Evolutionary conservation across 2,888 invertebrate genomes (phyloP).

Genomic region (Electrophaes corylata): DNA sequence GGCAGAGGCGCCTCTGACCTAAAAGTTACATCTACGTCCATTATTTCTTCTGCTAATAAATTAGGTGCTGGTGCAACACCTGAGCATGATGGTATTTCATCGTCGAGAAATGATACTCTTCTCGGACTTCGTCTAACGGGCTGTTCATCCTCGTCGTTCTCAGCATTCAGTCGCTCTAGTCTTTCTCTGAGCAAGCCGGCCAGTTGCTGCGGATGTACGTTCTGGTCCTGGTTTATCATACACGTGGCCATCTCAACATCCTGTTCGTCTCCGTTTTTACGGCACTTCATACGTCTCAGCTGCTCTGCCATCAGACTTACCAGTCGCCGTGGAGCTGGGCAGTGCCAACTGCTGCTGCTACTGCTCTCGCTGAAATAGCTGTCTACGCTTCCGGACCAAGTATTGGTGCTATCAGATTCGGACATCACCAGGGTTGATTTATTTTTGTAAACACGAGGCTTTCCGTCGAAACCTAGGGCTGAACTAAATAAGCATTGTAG

Average conservation of each 20-base stretch:
- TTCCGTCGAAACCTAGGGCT: background rate
- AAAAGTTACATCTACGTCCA: background rate
- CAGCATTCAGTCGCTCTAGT: slow-evolving; percentile 1
- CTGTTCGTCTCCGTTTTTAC: background rate
- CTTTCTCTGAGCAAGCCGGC: background rate
- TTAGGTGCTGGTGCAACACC: background rate
- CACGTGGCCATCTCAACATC: background rate
- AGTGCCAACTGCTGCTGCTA: slow-evolving; percentile 1
- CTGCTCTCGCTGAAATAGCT: slow-evolving; percentile 2
- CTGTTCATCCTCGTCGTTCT: background rate
- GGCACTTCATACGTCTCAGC: background rate
- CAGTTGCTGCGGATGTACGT: background rate
- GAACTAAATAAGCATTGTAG: background rate
- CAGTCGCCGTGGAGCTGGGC: background rate
- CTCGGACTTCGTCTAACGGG: background rate
- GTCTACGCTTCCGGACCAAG: slow-evolving; percentile 2
- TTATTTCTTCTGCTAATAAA: background rate
- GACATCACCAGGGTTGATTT: background rate
- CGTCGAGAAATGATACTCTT: background rate
- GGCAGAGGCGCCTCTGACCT: background rate
- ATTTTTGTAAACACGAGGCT: slow-evolving; percentile 1
- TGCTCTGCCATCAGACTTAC: background rate
- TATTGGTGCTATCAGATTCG: background rate
- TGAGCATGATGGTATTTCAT: background rate
- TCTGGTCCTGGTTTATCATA: background rate